A percentile compares a stretch with the other conserved stretches of the same genome.
phyloP scores from a whole-genome alignment of 2,888 invertebrate genomes.

The Plusia festucae region DNA sequence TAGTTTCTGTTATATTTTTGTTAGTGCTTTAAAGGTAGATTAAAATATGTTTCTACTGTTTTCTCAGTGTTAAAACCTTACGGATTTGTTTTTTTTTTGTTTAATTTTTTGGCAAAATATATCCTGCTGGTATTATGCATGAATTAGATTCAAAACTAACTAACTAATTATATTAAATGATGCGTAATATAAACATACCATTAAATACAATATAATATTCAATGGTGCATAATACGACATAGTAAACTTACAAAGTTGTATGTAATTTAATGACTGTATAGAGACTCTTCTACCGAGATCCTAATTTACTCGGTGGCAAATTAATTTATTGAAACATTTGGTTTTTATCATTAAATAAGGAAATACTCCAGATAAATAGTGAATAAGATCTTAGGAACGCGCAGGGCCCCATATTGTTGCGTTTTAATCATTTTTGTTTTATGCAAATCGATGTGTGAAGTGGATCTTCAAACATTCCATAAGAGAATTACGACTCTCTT shows the following conservation, averaged over 20 bases:
- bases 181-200: constrained; percentile 11
- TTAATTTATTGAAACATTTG: constrained; percentile 37
- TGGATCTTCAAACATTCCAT: constrained; percentile 73
- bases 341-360: constrained; percentile 38
- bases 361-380: constrained; percentile 68
- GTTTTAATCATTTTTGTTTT: constrained; percentile 79
- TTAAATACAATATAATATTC: constrained; percentile 20
- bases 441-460: constrained; percentile 78
- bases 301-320: constrained; percentile 42
- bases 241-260: constrained; percentile 20
- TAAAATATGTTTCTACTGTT: too few relatives aligned
- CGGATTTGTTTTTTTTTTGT: too few relatives aligned
- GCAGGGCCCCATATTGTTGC: constrained; percentile 71
- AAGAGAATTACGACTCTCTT: constrained; percentile 78
- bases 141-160: too few relatives aligned
- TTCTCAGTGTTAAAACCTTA: too few relatives aligned
- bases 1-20: background rate
- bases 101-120: too few relatives aligned
- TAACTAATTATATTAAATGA: background rate
- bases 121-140: too few relatives aligned
- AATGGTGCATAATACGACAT: constrained; percentile 17
- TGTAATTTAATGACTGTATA: background rate
- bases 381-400: constrained; percentile 71
- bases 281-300: background rate
- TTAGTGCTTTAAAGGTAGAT: background rate